Percentiles rank a stretch among this genome's conserved stretches.
Evolutionary conservation across 2,888 invertebrate genomes (phyloP).

Genomic region (Willowsia nigromaculata): DNA sequence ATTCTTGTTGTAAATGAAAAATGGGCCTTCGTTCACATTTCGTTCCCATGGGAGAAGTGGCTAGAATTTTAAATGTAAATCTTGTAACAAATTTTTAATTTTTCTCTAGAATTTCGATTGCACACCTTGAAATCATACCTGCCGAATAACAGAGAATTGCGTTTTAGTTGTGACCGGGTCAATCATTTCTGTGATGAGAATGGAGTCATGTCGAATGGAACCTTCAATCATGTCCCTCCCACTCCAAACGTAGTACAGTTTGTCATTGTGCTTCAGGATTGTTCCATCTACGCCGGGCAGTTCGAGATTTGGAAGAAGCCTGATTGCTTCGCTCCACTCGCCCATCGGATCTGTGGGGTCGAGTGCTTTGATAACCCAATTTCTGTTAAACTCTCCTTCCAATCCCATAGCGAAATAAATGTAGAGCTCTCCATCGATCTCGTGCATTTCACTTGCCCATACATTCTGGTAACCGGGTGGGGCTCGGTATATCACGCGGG

Average conservation of each 20-base stretch:
- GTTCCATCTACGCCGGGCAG: conserved; percentile 70
- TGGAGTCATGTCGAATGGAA: conserved; percentile 29
- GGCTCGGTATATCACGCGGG: conserved; percentile 49
- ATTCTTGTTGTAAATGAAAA: conserved; percentile 70
- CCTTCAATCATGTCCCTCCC: conserved; percentile 37
- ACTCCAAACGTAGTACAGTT: conserved; percentile 70
- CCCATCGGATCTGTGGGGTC: conserved; percentile 53
- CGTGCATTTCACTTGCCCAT: conserved; percentile 69
- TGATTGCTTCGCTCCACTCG: conserved; percentile 62
- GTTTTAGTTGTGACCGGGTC: conserved; percentile 56
- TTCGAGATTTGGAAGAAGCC: conserved; percentile 43
- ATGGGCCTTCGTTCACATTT: conserved; percentile 72
- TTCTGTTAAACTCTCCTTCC: conserved; percentile 9
- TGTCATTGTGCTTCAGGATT: conserved; percentile 68
- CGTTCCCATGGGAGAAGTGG: conserved; percentile 72
- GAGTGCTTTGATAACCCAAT: not conserved
- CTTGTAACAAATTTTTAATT: too few species aligned
- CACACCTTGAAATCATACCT: too few species aligned
- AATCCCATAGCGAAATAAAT: conserved; percentile 54
- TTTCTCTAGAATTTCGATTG: too few species aligned
- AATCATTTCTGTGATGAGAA: conserved; percentile 65
- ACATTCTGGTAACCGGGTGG: conserved; percentile 62
- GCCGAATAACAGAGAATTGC: conserved; percentile 32
- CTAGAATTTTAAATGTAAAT: too few species aligned
- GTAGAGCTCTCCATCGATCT: conserved; percentile 28